These are phyloP conservation scores for Neodon shergylaensis DNA, from an alignment of 2,113 vertebrate species.

Conservation along the genomic window DNA sequence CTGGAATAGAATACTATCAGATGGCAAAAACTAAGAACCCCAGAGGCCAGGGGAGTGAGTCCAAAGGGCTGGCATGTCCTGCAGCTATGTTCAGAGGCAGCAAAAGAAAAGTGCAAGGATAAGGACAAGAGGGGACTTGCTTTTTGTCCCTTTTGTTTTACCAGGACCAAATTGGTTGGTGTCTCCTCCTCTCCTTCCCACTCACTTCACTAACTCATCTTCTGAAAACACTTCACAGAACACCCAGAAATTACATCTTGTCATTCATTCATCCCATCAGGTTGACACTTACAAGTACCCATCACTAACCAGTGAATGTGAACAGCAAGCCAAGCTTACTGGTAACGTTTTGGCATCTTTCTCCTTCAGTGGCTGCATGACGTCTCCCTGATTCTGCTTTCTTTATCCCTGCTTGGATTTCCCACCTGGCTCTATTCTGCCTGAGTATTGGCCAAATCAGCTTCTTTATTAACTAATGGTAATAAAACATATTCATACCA, in stretches of 20 bases:
- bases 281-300: neutral
- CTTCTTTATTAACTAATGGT: too few species aligned
- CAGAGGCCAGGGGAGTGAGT: neutral
- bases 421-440: too few species aligned
- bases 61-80: neutral
- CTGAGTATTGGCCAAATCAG: too few species aligned
- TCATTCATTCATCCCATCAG: neutral
- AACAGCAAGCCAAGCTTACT: neutral
- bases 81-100: neutral
- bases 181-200: neutral
- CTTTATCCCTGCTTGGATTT: too few species aligned
- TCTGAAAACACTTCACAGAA: neutral
- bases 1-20: neutral
- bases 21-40: neutral
- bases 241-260: neutral
- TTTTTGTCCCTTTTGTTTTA: neutral
- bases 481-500: too few species aligned
- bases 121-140: neutral
- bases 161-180: neutral
- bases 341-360: too few species aligned
- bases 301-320: neutral
- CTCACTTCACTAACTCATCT: neutral
- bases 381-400: too few species aligned
- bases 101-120: neutral
- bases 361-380: too few species aligned